Percentiles rank a stretch among this genome's conserved stretches.
These are phyloP conservation scores for Oxygymnocypris stewartii DNA, from an alignment of 2,113 vertebrate species.

Conservation along the genomic window DNA sequence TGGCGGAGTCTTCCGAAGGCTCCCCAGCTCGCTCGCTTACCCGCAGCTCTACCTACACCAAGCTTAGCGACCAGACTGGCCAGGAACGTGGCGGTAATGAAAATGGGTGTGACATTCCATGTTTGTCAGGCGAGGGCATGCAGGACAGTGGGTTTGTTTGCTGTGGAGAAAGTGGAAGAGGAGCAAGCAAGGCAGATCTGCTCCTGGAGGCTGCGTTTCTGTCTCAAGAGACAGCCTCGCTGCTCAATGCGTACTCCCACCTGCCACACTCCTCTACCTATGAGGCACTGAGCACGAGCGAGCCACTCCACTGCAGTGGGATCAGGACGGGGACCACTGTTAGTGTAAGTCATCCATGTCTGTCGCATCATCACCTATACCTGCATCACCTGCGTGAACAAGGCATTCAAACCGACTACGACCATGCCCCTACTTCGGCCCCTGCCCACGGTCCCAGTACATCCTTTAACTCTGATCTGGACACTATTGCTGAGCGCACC, in stretches of 20 bases:
- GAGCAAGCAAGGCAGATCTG: conserved; percentile 75
- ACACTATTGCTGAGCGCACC: conserved; percentile 89
- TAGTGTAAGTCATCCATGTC: conserved; percentile 77
- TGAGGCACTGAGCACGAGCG: conserved; percentile 78
- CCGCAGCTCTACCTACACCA: conserved; percentile 96
- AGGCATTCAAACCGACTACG: conserved; percentile 90
- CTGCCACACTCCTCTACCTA: conserved; percentile 84
- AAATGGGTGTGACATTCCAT: conserved; percentile 75
- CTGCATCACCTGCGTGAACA: conserved; percentile 83
- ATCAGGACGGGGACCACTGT: conserved; percentile 52
- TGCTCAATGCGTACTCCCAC: conserved; percentile 75
- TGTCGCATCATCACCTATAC: conserved; percentile 79
- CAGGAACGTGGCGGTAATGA: conserved; percentile 75
- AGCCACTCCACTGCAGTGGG: conserved; percentile 61
- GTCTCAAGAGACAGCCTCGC: conserved; percentile 77
- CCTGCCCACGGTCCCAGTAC: conserved; percentile 46
- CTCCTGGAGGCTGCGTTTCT: conserved; percentile 83
- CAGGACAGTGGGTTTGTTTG: conserved; percentile 86
- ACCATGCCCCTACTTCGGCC: conserved; percentile 63
- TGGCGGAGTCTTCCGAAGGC: conserved; percentile 79
- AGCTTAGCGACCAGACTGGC: conserved; percentile 85
- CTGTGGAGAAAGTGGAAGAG: conserved; percentile 74
- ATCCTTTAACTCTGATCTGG: conserved; percentile 81
- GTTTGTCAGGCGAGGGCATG: conserved; percentile 81
- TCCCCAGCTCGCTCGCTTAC: conserved; percentile 90